Percentiles rank a stretch among this genome's conserved stretches.
Conservation (phyloP, 1,140 invertebrate genomes). For the Trigoniulus corallinus region DNA sequence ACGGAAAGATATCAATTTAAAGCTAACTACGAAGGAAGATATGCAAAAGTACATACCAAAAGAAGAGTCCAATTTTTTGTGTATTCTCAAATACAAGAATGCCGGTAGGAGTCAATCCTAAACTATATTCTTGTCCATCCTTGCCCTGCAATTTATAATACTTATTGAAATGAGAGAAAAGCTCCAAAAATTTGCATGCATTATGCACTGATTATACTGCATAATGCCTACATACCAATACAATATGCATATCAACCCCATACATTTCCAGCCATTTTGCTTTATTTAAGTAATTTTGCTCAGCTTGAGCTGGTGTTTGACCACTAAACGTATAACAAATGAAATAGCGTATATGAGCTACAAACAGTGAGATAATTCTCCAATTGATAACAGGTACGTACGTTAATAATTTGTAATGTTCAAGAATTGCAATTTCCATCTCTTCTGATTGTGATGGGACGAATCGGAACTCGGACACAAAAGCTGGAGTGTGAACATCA, state of each 20-base stretch:
- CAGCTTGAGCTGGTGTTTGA: slow-evolving; percentile 73
- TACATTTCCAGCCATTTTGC: slow-evolving; percentile 95
- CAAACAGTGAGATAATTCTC: not conserved
- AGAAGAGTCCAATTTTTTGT: slow-evolving; percentile 95
- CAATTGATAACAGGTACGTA: slow-evolving; percentile 20
- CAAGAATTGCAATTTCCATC: slow-evolving; percentile 76
- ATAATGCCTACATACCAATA: slow-evolving; percentile 36
- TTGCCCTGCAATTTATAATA: slow-evolving; percentile 48
- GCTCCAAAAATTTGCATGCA: not conserved
- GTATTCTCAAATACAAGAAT: slow-evolving; percentile 90
- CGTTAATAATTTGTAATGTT: slow-evolving; percentile 68
- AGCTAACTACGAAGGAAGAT: slow-evolving; percentile 8
- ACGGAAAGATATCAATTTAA: not conserved
- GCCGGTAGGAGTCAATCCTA: slow-evolving; percentile 94
- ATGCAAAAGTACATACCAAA: slow-evolving; percentile 47
- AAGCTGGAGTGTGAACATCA: slow-evolving; percentile 72
- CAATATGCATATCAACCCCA: slow-evolving; percentile 88
- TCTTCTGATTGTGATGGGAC: slow-evolving; percentile 84
- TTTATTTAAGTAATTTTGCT: slow-evolving; percentile 79
- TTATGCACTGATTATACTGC: not conserved
- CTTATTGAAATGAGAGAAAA: not conserved
- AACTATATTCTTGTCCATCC: slow-evolving; percentile 85
- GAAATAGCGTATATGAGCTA: not conserved
- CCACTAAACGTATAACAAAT: slow-evolving; percentile 34
- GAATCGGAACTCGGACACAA: slow-evolving; percentile 94